phyloP scores from a whole-genome alignment of 2,113 vertebrate genomes.

The Ranitomeya imitator region DNA sequence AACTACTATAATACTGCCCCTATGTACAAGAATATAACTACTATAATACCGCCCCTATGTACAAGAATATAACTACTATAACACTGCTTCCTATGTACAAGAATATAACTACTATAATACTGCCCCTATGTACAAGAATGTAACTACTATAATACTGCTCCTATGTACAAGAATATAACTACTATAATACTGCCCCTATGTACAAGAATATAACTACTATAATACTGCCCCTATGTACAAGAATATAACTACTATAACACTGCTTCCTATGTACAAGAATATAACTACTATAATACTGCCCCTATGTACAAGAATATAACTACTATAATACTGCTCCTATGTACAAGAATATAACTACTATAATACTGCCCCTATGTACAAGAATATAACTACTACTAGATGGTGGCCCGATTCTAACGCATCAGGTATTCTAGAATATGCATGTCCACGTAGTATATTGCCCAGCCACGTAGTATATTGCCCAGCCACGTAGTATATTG shows the following conservation, averaged over 20 bases:
- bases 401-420: too few relatives aligned
- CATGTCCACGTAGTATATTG: too few relatives aligned
- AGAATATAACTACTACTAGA: background rate
- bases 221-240: background rate
- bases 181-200: background rate
- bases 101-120: constrained; percentile 8
- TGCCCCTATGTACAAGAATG: background rate
- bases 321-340: background rate
- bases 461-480: too few relatives aligned
- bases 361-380: background rate
- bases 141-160: constrained; percentile 2
- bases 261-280: background rate
- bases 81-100: background rate
- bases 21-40: too few relatives aligned
- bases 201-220: constrained; percentile 2
- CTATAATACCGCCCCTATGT: too few relatives aligned
- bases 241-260: background rate
- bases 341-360: background rate
- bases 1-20: too few relatives aligned
- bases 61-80: too few relatives aligned
- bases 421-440: too few relatives aligned
- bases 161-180: background rate
- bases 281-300: too few relatives aligned
- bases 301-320: background rate
- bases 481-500: too few relatives aligned